Evolutionary conservation across 2,113 vertebrate species (phyloP).

Genomic region (Microcebus griseorufus): DNA sequence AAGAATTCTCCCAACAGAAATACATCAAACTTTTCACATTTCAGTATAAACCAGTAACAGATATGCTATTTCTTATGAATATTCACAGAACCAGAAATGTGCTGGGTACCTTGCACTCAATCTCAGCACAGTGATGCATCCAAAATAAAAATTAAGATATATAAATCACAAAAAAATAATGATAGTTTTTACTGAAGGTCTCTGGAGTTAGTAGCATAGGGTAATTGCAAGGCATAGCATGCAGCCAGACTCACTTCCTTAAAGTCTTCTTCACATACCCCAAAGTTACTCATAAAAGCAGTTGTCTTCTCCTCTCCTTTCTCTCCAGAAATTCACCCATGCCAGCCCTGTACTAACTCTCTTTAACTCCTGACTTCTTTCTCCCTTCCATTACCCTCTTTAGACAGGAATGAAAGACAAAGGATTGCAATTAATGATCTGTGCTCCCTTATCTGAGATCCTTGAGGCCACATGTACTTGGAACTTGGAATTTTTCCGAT

Average conservation of each 20-base stretch:
- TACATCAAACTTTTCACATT: not conserved
- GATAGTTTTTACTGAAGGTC: not conserved
- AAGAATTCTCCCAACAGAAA: not conserved
- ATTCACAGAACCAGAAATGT: not conserved
- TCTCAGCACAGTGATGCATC: not conserved
- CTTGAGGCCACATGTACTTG: not conserved
- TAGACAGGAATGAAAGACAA: not conserved
- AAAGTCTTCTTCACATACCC: not conserved
- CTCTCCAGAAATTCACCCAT: not conserved
- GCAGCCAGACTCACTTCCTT: not conserved
- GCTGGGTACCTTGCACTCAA: not conserved
- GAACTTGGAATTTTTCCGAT: not conserved
- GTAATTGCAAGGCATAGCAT: not conserved
- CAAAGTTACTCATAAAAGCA: not conserved
- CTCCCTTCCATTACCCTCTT: not conserved
- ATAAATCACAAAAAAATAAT: conserved; percentile 31
- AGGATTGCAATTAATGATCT: not conserved
- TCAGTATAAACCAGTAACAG: conserved; percentile 1
- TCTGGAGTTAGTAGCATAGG: not conserved
- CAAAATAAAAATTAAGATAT: conserved; percentile 48
- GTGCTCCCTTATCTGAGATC: not conserved
- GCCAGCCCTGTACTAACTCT: not conserved
- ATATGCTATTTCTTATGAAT: conserved; percentile 13
- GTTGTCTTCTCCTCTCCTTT: not conserved
- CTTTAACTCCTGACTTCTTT: not conserved